Conservation (phyloP, 1,140 invertebrate genomes). For the Yoshiicerus persimilis region DNA sequence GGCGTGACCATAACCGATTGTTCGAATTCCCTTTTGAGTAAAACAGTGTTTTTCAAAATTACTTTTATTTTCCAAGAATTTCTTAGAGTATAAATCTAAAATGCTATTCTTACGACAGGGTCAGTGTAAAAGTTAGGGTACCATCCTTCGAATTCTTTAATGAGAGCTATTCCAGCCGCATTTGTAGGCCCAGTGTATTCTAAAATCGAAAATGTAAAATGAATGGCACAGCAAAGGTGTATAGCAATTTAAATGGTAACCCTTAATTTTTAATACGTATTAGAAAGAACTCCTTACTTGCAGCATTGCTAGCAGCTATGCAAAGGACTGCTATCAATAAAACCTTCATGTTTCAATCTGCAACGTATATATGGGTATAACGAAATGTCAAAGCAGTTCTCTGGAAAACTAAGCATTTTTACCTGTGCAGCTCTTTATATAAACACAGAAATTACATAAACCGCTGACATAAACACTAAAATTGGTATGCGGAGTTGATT, state of each 20-base stretch:
- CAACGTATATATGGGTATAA: background rate
- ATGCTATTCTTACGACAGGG: constrained; percentile 26
- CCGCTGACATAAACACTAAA: too few relatives aligned
- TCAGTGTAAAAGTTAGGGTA: constrained; percentile 46
- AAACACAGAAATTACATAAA: too few relatives aligned
- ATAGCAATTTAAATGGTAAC: background rate
- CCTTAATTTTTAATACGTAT: background rate
- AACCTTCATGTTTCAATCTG: background rate
- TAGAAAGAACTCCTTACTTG: background rate
- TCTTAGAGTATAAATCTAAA: background rate
- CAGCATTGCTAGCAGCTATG: background rate
- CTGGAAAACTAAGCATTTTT: background rate
- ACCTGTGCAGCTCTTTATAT: too few relatives aligned
- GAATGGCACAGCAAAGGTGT: background rate
- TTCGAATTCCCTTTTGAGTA: constrained; percentile 35
- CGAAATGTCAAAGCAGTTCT: background rate
- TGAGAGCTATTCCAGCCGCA: constrained; percentile 34
- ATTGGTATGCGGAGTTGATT: too few relatives aligned
- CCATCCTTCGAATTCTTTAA: constrained; percentile 47
- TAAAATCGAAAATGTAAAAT: background rate
- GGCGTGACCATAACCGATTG: constrained; percentile 47
- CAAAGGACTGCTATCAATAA: background rate
- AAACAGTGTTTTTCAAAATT: background rate
- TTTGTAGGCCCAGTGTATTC: constrained; percentile 8
- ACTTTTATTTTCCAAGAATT: background rate